A percentile compares a stretch with the other conserved stretches of the same genome.
Evolutionary conservation across 2,797 vertebrate genomes (phyloP).

Genomic region (Botia almorhae): DNA sequence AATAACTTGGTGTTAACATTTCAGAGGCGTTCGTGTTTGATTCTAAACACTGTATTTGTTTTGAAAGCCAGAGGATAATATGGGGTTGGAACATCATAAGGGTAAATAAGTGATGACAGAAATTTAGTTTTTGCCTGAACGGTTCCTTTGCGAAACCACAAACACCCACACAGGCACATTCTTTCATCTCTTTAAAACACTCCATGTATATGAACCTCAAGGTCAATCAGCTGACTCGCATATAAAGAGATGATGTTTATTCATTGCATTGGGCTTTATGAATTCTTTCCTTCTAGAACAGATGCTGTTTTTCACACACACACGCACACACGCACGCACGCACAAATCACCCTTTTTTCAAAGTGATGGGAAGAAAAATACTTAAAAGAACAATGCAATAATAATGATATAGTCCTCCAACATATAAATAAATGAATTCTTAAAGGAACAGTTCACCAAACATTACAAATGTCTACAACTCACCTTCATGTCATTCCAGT

Average conservation of each 20-base stretch:
- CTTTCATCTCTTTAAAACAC: not conserved
- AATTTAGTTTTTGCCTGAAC: not conserved
- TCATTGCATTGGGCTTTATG: constrained; percentile 25
- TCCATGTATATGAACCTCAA: constrained; percentile 2
- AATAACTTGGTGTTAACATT: too few relatives aligned
- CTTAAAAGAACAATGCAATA: not conserved
- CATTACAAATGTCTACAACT: too few relatives aligned
- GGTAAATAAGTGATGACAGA: not conserved
- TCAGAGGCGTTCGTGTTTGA: too few relatives aligned
- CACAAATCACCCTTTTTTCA: not conserved
- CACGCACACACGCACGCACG: too few relatives aligned
- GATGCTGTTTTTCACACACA: too few relatives aligned
- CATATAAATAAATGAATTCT: not conserved
- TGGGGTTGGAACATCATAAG: not conserved
- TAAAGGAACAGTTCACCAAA: not conserved
- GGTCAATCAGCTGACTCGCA: constrained; percentile 57
- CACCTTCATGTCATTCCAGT: too few relatives aligned
- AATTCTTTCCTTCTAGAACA: not conserved
- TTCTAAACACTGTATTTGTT: too few relatives aligned
- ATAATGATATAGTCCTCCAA: not conserved
- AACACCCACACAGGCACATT: not conserved
- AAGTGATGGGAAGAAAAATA: not conserved
- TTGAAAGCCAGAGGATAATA: not conserved
- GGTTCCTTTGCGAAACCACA: not conserved
- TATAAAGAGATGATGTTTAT: constrained; percentile 68